These are phyloP conservation scores for Pteromalus puparum DNA, from an alignment of 1,140 invertebrate species.

Conservation along the genomic window DNA sequence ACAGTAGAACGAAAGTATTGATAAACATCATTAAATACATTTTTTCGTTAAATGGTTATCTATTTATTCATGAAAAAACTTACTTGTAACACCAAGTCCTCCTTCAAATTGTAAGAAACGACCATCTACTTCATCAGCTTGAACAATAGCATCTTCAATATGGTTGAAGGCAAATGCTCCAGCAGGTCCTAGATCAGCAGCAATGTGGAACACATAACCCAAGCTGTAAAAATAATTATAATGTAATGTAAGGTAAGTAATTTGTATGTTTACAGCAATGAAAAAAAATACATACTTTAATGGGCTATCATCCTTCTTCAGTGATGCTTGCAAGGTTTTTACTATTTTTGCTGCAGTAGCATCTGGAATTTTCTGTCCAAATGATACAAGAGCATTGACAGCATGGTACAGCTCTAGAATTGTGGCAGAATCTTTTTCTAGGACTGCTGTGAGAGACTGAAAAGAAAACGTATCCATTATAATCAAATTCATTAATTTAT, in stretches of 20 bases:
- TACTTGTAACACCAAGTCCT: conserved; percentile 81
- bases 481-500: conserved; percentile 5
- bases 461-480: conserved; percentile 52
- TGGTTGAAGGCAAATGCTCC: conserved; percentile 86
- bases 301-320: conserved; percentile 87
- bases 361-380: conserved; percentile 71
- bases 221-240: conserved; percentile 76
- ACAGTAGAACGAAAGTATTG: conserved; percentile 62
- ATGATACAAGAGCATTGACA: conserved; percentile 65
- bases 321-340: conserved; percentile 80
- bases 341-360: conserved; percentile 77
- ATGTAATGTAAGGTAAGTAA: neutral
- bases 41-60: conserved; percentile 10
- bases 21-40: conserved; percentile 56
- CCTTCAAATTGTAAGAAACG: conserved; percentile 95
- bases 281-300: conserved; percentile 75
- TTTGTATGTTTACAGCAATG: conserved; percentile 11
- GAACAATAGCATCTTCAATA: conserved; percentile 93
- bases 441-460: conserved; percentile 66
- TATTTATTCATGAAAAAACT: conserved; percentile 43
- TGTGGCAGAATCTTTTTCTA: conserved; percentile 73
- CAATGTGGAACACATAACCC: conserved; percentile 90
- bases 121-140: conserved; percentile 96
- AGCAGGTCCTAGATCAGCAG: conserved; percentile 78
- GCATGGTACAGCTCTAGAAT: conserved; percentile 74